phyloP scores from a whole-genome alignment of 2,888 invertebrate species.

The Brachypterus glaber region DNA sequence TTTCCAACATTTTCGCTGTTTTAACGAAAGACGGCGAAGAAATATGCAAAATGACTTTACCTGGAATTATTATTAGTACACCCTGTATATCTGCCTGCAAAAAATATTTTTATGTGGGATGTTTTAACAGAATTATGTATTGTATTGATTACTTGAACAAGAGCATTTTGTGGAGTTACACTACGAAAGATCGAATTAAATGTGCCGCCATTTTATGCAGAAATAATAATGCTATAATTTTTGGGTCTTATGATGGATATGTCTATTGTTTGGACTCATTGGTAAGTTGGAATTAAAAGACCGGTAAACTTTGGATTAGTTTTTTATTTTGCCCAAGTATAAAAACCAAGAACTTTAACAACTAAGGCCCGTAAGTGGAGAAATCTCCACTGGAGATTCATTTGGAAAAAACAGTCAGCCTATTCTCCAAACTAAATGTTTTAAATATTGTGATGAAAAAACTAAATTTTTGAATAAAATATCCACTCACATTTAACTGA shows the following conservation, averaged over 20 bases:
- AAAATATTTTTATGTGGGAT: conserved; percentile 56
- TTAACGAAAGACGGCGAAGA: conserved; percentile 47
- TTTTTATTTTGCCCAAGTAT: no score
- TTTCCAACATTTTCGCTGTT: conserved; percentile 61
- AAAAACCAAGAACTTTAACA: no score
- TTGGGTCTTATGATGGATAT: conserved; percentile 64
- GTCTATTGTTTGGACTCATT: conserved; percentile 49
- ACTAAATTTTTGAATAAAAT: no score
- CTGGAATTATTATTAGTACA: conserved; percentile 61
- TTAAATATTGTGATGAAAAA: no score
- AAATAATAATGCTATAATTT: conserved; percentile 42
- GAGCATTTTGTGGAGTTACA: conserved; percentile 50
- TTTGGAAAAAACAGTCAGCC: no score
- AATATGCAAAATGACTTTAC: conserved; percentile 44
- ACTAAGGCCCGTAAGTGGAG: no score
- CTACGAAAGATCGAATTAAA: conserved; percentile 56
- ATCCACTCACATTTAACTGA: no score
- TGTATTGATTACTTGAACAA: conserved; percentile 50
- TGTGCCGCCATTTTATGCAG: conserved; percentile 46
- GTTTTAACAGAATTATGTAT: conserved; percentile 66
- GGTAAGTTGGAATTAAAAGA: conserved; percentile 39
- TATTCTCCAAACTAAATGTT: no score
- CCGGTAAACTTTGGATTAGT: no score
- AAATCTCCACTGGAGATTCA: no score
- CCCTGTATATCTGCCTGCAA: conserved; percentile 40